A percentile compares a stretch with the other conserved stretches of the same genome.
phyloP scores from a whole-genome alignment of 2,113 vertebrate species.

The Gorsachius goisagi region DNA sequence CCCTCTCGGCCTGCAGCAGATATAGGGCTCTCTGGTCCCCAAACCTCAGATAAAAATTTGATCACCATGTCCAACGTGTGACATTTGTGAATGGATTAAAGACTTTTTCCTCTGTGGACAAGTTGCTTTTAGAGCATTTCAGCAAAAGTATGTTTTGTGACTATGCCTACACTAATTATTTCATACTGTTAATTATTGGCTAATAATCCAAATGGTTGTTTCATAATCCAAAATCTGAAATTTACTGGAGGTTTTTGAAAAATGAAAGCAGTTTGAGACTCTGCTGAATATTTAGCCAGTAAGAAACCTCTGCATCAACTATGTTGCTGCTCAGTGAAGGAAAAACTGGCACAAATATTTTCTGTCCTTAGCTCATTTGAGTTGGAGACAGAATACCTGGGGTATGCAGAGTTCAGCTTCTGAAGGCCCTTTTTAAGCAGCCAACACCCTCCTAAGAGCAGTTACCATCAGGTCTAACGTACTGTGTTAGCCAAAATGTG shows the following conservation, averaged over 20 bases:
- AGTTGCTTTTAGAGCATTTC: not conserved
- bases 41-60: not conserved
- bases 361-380: not conserved
- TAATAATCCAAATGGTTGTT: not conserved
- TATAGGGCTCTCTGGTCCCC: rapidly evolving
- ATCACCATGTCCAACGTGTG: not conserved
- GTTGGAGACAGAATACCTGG: not conserved
- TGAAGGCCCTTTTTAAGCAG: not conserved
- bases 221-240: not conserved
- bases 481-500: not conserved
- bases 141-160: not conserved
- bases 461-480: not conserved
- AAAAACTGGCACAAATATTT: not conserved
- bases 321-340: not conserved
- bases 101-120: not conserved
- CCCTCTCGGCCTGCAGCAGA: not conserved
- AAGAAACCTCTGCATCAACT: not conserved
- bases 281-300: not conserved
- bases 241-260: not conserved
- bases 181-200: not conserved
- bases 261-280: not conserved
- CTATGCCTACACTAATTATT: not conserved
- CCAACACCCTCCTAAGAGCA: not conserved
- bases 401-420: not conserved
- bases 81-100: not conserved